Percentiles rank a stretch among this genome's conserved stretches.
Evolutionary conservation across 2,113 vertebrate species (phyloP).

Genomic region (Notiomystis cincta): DNA sequence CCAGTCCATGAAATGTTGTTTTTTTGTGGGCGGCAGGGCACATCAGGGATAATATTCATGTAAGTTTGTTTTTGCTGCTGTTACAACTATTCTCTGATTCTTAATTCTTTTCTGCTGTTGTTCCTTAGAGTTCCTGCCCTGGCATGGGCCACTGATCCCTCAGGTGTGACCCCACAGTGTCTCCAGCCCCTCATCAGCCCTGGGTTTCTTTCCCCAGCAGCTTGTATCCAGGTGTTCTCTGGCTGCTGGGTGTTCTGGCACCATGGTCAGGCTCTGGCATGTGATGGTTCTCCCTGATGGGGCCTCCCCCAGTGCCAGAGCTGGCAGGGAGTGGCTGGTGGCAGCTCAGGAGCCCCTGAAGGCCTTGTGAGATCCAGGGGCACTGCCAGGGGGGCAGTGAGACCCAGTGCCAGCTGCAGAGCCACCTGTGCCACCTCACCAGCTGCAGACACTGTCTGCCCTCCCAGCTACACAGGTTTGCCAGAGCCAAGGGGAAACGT

Average conservation of each 20-base stretch:
- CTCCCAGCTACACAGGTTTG: neutral
- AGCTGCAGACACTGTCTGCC: fast-evolving
- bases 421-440: neutral
- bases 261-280: fast-evolving
- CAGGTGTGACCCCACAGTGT: neutral
- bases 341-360: neutral
- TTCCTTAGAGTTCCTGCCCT: neutral
- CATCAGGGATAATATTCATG: neutral
- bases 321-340: fast-evolving
- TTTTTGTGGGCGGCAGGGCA: neutral
- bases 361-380: neutral
- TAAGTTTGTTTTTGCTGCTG: neutral
- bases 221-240: neutral
- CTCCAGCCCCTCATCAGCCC: neutral
- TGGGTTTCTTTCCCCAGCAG: neutral
- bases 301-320: fast-evolving
- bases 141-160: fast-evolving
- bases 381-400: fast-evolving
- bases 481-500: neutral
- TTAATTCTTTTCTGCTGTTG: neutral
- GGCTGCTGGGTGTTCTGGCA: neutral
- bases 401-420: neutral
- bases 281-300: neutral
- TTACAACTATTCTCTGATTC: neutral
- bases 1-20: neutral